Evolutionary conservation across 2,113 vertebrate genomes (phyloP), one percentile per base, ranked within the genome.

Genomic region (Carassius gibelio): DNA sequence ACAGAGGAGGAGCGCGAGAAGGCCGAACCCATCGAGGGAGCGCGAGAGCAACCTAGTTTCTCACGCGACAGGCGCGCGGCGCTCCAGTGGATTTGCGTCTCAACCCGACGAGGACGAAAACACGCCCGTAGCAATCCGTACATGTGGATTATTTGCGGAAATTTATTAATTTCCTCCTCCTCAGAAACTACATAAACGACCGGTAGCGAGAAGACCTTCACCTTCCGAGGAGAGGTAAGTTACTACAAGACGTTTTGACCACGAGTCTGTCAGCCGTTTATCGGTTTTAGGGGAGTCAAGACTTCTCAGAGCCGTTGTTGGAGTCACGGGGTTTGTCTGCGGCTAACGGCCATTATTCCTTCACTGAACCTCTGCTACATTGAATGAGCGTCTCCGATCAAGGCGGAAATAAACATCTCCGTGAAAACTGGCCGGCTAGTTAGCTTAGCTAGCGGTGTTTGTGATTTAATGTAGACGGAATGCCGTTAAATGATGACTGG

Each of bases 31-130:
- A 50, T 52, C 26, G 64, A 38, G 80, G 66, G n/a, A 52, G 80
- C 23, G 57, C 77, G 59, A 80, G 59, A 78, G 59, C 77, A 91
- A 92, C 91, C 91, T 91, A 90, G 90, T 91, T 87, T 90, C 88
- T 85, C 88, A 83, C 89, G 61, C 87, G 59, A 77, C 76, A 23
- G 78, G n/a, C n/a, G 78, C 61, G 78, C 61, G 61, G 61, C 66
- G 68, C 66, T 59, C 66, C 42, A 38, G 30, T 72, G 81, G 59
- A 64, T 62, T 80, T 62, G 21, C 75, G 15, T 23, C 52, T 62
- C 68, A 75, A 50, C 61, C 52, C 76, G 68, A 50, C 55, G 52
- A 85, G 76, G 50, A 69, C 50, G 36, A 64, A 81, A 21, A 81
- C 76, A n/a, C 55, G 30, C 14, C 42, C 38, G 36, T 55, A 55